phyloP scores from a whole-genome alignment of 2,797 vertebrate genomes.

The Selene dorsalis region DNA sequence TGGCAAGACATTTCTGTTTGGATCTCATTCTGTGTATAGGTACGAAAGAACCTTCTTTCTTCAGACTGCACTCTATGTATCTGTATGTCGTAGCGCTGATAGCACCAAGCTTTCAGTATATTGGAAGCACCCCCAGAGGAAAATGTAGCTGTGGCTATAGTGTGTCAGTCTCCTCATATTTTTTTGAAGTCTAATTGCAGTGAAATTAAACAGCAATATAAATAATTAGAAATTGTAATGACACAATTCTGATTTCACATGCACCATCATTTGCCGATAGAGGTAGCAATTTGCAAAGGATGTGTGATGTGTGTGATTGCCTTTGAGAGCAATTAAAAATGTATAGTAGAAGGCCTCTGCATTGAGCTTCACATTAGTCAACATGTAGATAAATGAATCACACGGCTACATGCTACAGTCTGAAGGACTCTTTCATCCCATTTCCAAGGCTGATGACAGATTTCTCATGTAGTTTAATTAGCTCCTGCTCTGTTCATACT shows the following conservation, averaged over 20 bases:
- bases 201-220: conserved; percentile 36
- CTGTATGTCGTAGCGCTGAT: not conserved
- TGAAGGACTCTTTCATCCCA: conserved; percentile 60
- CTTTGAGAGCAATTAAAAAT: conserved; percentile 72
- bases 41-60: not conserved
- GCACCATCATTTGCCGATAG: conserved; percentile 43
- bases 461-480: conserved; percentile 71
- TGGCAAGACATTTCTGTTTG: not conserved
- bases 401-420: conserved; percentile 52
- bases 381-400: conserved; percentile 60
- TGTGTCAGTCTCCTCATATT: not conserved
- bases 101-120: not conserved
- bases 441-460: conserved; percentile 63
- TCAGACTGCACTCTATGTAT: not conserved
- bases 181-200: not conserved
- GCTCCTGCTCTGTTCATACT: conserved; percentile 56
- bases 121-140: not conserved
- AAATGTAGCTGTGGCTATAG: not conserved
- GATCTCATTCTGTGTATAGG: not conserved
- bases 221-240: conserved; percentile 57
- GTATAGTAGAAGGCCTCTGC: conserved; percentile 39
- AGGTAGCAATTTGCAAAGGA: conserved; percentile 49
- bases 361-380: conserved; percentile 58
- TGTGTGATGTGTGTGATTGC: too few species aligned
- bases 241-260: conserved; percentile 44